phyloP scores from a whole-genome alignment of 2,113 vertebrate species.

The Cebidichthys violaceus region DNA sequence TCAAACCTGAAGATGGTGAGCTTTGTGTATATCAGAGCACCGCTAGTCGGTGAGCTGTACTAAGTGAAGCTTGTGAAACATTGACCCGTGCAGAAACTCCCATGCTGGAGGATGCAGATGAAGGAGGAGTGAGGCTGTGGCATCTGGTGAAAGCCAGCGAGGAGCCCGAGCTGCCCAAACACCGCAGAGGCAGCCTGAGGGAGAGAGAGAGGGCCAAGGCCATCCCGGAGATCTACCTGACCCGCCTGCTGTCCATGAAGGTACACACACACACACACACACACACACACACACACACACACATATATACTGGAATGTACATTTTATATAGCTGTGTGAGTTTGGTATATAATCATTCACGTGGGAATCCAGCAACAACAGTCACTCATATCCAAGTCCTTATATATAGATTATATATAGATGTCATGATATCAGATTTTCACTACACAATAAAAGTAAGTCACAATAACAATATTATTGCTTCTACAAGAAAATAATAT shows the following conservation, averaged over 20 bases:
- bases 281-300: conserved; percentile 24
- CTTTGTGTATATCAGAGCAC: background rate
- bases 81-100: conserved; percentile 89
- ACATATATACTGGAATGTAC: background rate
- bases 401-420: background rate
- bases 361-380: background rate
- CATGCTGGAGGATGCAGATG: conserved; percentile 98
- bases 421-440: background rate
- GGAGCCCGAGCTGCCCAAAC: conserved; percentile 95
- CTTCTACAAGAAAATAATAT: background rate
- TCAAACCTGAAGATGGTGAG: background rate
- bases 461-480: no score
- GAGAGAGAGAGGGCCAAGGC: conserved; percentile 96
- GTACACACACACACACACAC: conserved; percentile 73
- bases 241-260: conserved; percentile 99
- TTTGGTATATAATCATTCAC: background rate
- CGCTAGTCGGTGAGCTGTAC: background rate
- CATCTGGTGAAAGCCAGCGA: conserved; percentile 97
- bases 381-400: background rate
- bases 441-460: background rate
- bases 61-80: background rate
- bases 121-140: conserved; percentile 95
- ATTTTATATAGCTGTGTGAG: background rate
- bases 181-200: conserved; percentile 92
- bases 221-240: conserved; percentile 98